Percentiles rank a stretch among this genome's conserved stretches.
Evolutionary conservation across 2,888 invertebrate species (phyloP).

Genomic region (Vannuccia rotundouncinata): DNA sequence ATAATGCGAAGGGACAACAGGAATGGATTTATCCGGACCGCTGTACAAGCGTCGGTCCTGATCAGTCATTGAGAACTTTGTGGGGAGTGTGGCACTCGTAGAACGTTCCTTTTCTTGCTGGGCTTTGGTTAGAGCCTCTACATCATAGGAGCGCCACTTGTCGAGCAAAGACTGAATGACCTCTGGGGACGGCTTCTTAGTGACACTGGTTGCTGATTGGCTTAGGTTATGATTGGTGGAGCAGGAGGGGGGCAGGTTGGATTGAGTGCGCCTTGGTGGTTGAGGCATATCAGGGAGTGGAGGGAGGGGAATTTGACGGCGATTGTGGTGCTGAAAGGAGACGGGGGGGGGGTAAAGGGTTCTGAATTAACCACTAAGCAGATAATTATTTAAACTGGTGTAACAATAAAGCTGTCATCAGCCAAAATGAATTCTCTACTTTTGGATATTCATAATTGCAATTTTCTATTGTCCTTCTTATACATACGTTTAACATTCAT

Average conservation of each 20-base stretch:
- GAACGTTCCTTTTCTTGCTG: neutral
- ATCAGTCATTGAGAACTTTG: neutral
- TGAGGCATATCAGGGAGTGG: neutral
- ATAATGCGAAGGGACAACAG: no score
- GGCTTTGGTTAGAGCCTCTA: neutral
- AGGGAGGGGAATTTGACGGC: neutral
- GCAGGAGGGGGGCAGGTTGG: neutral
- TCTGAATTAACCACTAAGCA: no score
- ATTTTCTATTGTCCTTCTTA: no score
- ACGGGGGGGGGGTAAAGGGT: neutral
- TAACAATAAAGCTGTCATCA: no score
- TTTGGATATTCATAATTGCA: no score
- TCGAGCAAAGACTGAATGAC: neutral
- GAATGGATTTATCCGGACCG: no score
- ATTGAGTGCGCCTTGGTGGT: neutral
- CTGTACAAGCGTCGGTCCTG: no score
- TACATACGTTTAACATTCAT: no score
- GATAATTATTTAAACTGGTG: no score
- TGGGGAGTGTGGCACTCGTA: neutral
- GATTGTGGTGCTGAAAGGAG: neutral
- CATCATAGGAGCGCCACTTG: conserved; percentile 2
- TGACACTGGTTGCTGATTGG: neutral
- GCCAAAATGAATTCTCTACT: no score
- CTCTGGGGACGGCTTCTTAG: neutral
- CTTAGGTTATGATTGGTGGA: no score